These are phyloP conservation scores for Scomber scombrus DNA, from an alignment of 2,113 vertebrate species.

Conservation along the genomic window DNA sequence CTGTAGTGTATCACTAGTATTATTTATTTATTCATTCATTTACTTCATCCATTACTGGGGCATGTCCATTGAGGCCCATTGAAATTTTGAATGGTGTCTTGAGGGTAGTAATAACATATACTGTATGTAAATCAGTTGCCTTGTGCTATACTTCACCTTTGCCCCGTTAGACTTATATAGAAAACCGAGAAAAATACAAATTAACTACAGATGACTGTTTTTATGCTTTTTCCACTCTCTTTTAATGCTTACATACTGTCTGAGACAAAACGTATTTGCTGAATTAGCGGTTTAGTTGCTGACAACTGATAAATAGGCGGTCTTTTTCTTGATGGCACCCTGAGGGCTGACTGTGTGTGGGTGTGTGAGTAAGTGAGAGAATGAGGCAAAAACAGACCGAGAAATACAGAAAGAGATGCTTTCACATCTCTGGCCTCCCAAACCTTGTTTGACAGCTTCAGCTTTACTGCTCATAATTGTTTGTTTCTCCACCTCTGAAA, in stretches of 20 bases:
- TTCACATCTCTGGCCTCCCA: slow-evolving; percentile 60
- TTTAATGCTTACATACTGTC: slow-evolving; percentile 62
- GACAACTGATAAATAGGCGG: slow-evolving; percentile 84
- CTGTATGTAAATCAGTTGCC: slow-evolving; percentile 74
- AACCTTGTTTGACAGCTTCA: slow-evolving; percentile 79
- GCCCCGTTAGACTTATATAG: slow-evolving; percentile 18
- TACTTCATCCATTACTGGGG: slow-evolving; percentile 69
- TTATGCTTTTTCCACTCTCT: slow-evolving; percentile 35
- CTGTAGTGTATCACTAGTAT: slow-evolving; percentile 69
- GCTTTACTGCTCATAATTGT: slow-evolving; percentile 74
- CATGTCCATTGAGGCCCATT: slow-evolving; percentile 68
- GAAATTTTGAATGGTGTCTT: slow-evolving; percentile 65
- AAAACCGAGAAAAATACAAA: slow-evolving; percentile 60
- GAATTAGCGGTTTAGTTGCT: slow-evolving; percentile 84
- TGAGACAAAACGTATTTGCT: slow-evolving; percentile 76
- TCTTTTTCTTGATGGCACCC: slow-evolving; percentile 81
- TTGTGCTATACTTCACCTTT: slow-evolving; percentile 69
- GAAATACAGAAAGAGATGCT: slow-evolving; percentile 35
- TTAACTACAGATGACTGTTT: slow-evolving; percentile 63
- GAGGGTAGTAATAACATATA: slow-evolving; percentile 58
- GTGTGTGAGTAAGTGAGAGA: slow-evolving; percentile 38
- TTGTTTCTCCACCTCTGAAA: slow-evolving; percentile 65
- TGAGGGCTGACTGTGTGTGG: slow-evolving; percentile 68
- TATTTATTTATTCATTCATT: slow-evolving; percentile 85
- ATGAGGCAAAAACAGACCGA: slow-evolving; percentile 34